phyloP scores from a whole-genome alignment of 2,888 invertebrate species.

The Catonia carolina region DNA sequence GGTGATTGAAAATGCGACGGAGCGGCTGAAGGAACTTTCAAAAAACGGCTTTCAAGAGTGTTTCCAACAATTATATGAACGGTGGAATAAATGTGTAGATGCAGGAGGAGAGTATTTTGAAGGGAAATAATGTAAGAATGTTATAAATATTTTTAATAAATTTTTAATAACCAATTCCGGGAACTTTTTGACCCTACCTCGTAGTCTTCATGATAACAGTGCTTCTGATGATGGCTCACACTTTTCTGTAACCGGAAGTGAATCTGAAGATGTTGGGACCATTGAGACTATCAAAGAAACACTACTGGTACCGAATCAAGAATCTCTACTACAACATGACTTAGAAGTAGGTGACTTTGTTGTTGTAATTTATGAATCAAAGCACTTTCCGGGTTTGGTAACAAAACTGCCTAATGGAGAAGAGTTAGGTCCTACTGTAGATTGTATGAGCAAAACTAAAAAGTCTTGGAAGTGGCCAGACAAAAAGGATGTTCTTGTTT shows the following conservation, averaged over 20 bases:
- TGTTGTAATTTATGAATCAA: slow-evolving; percentile 9
- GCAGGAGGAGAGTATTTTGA: too few relatives aligned
- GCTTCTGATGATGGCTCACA: slow-evolving; percentile 10
- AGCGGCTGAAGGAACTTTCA: too few relatives aligned
- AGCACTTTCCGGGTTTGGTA: slow-evolving; percentile 7
- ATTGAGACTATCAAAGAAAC: not conserved
- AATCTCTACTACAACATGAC: not conserved
- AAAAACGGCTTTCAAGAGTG: too few relatives aligned
- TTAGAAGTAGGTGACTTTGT: slow-evolving; percentile 18
- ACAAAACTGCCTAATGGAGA: slow-evolving; percentile 14
- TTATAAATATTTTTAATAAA: too few relatives aligned
- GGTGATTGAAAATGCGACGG: too few relatives aligned
- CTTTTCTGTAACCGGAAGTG: slow-evolving; percentile 5
- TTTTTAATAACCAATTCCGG: too few relatives aligned
- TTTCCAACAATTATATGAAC: too few relatives aligned
- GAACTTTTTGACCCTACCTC: too few relatives aligned
- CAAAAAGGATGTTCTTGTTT: slow-evolving; percentile 12
- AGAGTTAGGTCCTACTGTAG: slow-evolving; percentile 13
- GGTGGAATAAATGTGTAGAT: too few relatives aligned
- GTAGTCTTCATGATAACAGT: slow-evolving; percentile 1
- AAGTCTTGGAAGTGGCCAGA: slow-evolving; percentile 15
- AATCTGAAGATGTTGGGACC: slow-evolving; percentile 8
- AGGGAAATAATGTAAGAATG: too few relatives aligned
- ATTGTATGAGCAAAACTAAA: slow-evolving; percentile 13
- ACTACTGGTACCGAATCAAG: not conserved